Base-by-base conservation (phyloP, 2,888 invertebrate genomes). In the Ferrisia virgata region DNA sequence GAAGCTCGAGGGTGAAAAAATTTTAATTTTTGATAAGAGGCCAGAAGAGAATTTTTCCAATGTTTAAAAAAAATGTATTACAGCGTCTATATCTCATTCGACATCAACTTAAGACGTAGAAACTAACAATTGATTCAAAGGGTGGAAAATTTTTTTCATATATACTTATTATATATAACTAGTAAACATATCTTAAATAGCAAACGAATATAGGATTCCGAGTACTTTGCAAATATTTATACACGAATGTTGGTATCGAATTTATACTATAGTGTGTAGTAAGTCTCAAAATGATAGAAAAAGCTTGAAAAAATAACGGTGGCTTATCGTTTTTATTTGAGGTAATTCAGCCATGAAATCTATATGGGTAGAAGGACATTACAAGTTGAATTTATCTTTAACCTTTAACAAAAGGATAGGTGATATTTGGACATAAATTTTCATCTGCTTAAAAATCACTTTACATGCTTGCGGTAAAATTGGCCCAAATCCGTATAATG, bases 371-470 rank as follows among this genome's bases (percentile, higher is more conserved):
- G 72, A 72, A 72, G 72, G 72, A 72, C 72, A 72, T 72, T 72
- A 72, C 72, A 72, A 72, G 72, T 72, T 33, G 72, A 72, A 72
- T 72, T 72, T 72, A 72, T 72, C 72, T 72, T 72, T 72, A 72
- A 72, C 72, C 72, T 72, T 72, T 72, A 72, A 72, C 72, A 72
- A 72, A 72, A 33, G 72, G 33, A 72, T 72, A 72, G 72, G 72
- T 72, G 72, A 72, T 72, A 72, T 72, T 72, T 72, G 72, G 33
- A 72, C 72, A 72, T 72, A 72, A 72, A 72, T 72, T 72, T 36
- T 72, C 72, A 72, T 72, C 72, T 72, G 72, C 33, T 72, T 72
- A 72, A 72, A 72, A 72, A 72, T 72, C 72, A 72, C 72, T 72
- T 72, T 72, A 72, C 72, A 72, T 72, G 72, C 33, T 72, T 31